Base-by-base conservation (phyloP, 2,888 invertebrate genomes). In the Tubulanus polymorphus region DNA sequence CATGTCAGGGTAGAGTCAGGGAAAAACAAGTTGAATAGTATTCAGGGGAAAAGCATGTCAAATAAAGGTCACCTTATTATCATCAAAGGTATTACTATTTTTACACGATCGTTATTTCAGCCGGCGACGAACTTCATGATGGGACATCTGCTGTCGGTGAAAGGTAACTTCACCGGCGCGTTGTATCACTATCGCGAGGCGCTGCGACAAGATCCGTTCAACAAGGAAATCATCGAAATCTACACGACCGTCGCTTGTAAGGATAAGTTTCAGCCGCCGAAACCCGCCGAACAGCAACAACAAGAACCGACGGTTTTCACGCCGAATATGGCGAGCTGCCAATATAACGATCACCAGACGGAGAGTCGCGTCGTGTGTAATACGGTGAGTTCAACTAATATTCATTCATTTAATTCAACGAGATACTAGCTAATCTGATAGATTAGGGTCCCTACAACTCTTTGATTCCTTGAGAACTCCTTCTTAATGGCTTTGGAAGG, bases 91-190 rank as follows among this genome's bases (percentile, higher is more conserved):
- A n/a, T n/a, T n/a, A n/a, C n/a, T n/a, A n/a, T n/a, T n/a, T n/a
- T n/a, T n/a, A n/a, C n/a, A n/a, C n/a, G n/a, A n/a, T n/a, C n/a
- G n/a, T n/a, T n/a, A n/a, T n/a, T n/a, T 25, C 78, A 87, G 86
- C 88, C 89, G 2, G 82, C 85, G 41, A 86, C 87, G 54, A 88
- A 88, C 76, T 88, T 87, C 73, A 76, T 89, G 5, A 76, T 87
- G 56, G 83, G 80, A 18, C 84, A 86, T 1, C 79, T 88, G 57
- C 71, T 88, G 52, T 85, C 86, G 69, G 85, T 85, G 71, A 78
- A 85, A 57, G 85, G 85, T 67, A 86, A 86, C 60, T 68, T 74
- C 59, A 69, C 72, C 3, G 78, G 76, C 2, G 77, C 77, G 15
- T 65, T 72, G 25, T 68, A 67, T 63, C 72, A 77, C 57, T 78